Evolutionary conservation across 2,113 vertebrate genomes (phyloP).

Genomic region (Lepus europaeus): DNA sequence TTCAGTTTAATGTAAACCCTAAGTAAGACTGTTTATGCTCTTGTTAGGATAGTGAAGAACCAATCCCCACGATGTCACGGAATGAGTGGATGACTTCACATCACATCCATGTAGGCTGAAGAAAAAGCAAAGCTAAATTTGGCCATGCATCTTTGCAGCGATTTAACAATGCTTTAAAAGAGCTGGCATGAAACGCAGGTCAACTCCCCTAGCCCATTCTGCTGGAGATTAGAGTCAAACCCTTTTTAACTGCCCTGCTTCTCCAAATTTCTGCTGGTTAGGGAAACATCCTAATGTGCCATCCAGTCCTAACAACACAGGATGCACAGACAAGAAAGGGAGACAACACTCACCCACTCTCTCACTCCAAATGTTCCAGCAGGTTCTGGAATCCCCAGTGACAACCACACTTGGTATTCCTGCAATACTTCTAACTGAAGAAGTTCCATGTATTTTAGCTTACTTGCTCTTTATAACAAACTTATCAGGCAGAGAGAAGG

Average conservation of each 20-base stretch:
- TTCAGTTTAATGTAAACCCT: neutral
- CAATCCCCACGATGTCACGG: neutral
- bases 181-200: neutral
- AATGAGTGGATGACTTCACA: slow-evolving; percentile 38
- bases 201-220: neutral
- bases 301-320: neutral
- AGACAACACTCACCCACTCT: neutral
- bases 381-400: neutral
- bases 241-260: neutral
- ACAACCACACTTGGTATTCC: neutral
- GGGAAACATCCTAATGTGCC: neutral
- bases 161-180: neutral
- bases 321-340: neutral
- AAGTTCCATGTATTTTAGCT: neutral
- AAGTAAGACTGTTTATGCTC: neutral
- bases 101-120: neutral
- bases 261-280: neutral
- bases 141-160: neutral
- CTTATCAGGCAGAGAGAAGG: neutral
- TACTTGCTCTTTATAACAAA: neutral
- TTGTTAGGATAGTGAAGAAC: neutral
- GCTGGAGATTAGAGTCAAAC: neutral
- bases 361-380: neutral
- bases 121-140: slow-evolving; percentile 40
- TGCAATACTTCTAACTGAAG: neutral